A percentile compares a stretch with the other conserved stretches of the same genome.
Evolutionary conservation across 2,113 vertebrate species (phyloP).

Genomic region (Colossoma macropomum): DNA sequence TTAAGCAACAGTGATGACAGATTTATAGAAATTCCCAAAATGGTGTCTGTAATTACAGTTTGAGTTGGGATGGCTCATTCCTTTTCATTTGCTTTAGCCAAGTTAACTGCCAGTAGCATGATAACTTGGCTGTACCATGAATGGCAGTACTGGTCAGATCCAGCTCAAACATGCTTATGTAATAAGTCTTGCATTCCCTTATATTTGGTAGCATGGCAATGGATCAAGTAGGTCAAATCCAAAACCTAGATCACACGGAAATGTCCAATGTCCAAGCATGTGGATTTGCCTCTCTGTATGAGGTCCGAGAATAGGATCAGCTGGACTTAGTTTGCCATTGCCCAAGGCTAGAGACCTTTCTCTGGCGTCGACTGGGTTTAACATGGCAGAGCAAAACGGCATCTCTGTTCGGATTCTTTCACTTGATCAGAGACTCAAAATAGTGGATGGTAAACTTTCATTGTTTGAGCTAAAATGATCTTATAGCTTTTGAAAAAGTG

Average conservation of each 20-base stretch:
- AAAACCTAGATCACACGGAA: slow-evolving; percentile 50
- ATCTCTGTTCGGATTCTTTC: too few relatives aligned
- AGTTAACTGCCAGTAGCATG: not conserved
- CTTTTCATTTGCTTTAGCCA: not conserved
- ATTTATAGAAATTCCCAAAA: not conserved
- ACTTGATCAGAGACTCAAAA: too few relatives aligned
- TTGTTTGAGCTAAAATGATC: too few relatives aligned
- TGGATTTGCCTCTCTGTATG: not conserved
- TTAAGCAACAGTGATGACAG: not conserved
- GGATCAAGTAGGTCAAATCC: slow-evolving; percentile 12
- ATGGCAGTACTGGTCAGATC: slow-evolving; percentile 19
- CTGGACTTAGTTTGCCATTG: slow-evolving; percentile 11
- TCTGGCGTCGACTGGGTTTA: slow-evolving; percentile 42
- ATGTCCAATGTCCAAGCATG: not conserved
- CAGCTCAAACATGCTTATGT: slow-evolving; percentile 44
- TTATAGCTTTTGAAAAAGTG: too few relatives aligned
- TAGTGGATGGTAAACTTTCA: too few relatives aligned
- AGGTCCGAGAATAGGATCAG: not conserved
- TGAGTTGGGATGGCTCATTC: not conserved
- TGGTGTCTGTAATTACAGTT: not conserved
- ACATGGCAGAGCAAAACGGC: not conserved
- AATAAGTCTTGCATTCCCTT: slow-evolving; percentile 41
- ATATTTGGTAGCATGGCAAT: slow-evolving; percentile 2
- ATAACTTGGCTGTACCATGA: not conserved
- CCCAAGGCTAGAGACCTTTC: slow-evolving; percentile 56